phyloP scores from a whole-genome alignment of 1,140 invertebrate species.

The Bombus sylvicola region DNA sequence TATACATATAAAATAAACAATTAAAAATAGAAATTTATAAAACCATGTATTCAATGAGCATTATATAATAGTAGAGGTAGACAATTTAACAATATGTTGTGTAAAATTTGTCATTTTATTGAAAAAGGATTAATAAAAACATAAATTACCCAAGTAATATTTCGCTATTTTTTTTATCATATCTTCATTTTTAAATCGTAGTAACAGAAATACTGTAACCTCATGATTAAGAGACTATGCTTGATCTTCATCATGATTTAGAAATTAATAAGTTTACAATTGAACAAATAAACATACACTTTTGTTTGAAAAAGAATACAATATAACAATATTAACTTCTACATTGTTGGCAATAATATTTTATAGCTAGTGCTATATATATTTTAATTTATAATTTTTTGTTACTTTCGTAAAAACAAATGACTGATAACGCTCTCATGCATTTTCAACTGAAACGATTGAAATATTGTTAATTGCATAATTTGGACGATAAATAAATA shows the following conservation, averaged over 20 bases:
- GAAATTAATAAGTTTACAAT: conserved; percentile 51
- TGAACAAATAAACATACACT: conserved; percentile 53
- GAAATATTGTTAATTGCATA: not conserved
- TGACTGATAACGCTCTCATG: not conserved
- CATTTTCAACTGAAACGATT: conserved; percentile 8
- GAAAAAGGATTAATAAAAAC: conserved; percentile 77
- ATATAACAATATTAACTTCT: conserved; percentile 61
- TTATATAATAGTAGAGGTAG: not conserved
- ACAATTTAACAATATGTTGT: not conserved
- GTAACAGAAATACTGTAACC: conserved; percentile 69
- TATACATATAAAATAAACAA: not conserved
- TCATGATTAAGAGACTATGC: conserved; percentile 34
- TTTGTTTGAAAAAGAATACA: conserved; percentile 38
- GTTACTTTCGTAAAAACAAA: conserved; percentile 18
- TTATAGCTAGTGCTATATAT: conserved; percentile 39
- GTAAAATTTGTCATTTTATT: conserved; percentile 72
- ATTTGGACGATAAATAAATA: conserved; percentile 7
- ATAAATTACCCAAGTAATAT: conserved; percentile 72
- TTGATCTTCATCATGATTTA: conserved; percentile 48
- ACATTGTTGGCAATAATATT: conserved; percentile 48
- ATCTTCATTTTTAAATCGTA: conserved; percentile 51
- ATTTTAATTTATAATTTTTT: conserved; percentile 1
- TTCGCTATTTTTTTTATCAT: conserved; percentile 64
- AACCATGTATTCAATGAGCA: not conserved
- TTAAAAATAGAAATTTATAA: not conserved